Base-by-base conservation (phyloP, 2,888 invertebrate species). In the Eristalinus sepulchralis region DNA sequence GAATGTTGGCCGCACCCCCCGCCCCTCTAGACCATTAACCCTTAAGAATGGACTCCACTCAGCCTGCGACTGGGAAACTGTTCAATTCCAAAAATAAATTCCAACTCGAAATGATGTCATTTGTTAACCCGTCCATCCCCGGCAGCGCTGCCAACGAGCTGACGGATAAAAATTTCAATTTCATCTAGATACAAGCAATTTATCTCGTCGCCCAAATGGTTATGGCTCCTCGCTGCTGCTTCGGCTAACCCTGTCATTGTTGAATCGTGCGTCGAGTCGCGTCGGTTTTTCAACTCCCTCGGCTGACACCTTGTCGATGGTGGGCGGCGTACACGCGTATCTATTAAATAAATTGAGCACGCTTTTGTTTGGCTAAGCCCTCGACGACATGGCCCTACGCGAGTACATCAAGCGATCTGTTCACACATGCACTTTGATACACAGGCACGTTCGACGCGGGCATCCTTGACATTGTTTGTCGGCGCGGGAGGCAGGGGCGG, bases 301-400 rank as follows among this genome's bases (percentile, higher is more conserved):
- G 17, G 17, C 55, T 22, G 57, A 24, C 24, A 24, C 57, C n/a
- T 47, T n/a, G n/a, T 47, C 17, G 47, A 47, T 39, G 39, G 13
- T n/a, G n/a, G 39, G 17, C 5, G 6, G 39, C 2, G 39, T 57
- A 22, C 9, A 17, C 33, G 17, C 55, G n/a, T 13, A 31, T 57
- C 57, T 70, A 36, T 24, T 47, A 60, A 60, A 60, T 47, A 60
- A 71, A 60, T 39, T 71, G 59, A 71, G n/a, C 60, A 53, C 11
- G 47, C 47, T 31, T 62, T 22, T 47, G 34, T 63, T 34, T 31
- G 13, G 13, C 4, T 1, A 57, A 22, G 17, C 57, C 47, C 47
- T 27, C 27, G 6, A 39, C 11, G n/a, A 8, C 11, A 8, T n/a
- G 24, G 10, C 34, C 47, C n/a, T 53, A 53, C 72, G 47, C 22